A percentile compares a stretch with the other conserved stretches of the same genome.
phyloP scores from a whole-genome alignment of 2,888 invertebrate genomes.

The Zygaena filipendulae region DNA sequence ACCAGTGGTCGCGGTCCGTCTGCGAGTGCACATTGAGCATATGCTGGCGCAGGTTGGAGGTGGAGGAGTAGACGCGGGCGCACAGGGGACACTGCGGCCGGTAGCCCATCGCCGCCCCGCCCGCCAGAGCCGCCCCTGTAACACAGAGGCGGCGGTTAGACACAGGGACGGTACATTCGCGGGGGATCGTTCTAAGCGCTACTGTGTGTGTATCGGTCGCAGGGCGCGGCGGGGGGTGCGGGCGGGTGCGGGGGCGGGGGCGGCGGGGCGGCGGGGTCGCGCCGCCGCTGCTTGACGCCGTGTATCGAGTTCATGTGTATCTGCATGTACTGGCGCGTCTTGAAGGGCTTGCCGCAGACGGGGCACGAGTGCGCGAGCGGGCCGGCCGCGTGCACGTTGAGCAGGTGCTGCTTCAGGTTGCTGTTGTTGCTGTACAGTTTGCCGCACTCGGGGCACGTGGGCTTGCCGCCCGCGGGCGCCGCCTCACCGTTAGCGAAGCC shows the following conservation, averaged over 20 bases:
- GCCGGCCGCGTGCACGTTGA: conserved; percentile 74
- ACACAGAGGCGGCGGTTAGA: conserved; percentile 74
- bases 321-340: conserved; percentile 77
- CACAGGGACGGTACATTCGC: no score
- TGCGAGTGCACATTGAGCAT: conserved; percentile 80
- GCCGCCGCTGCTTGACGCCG: conserved; percentile 71
- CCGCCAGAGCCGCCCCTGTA: conserved; percentile 73
- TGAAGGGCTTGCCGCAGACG: conserved; percentile 74
- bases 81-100: conserved; percentile 77
- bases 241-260: conserved; percentile 27
- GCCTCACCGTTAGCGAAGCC: conserved; percentile 41
- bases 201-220: conserved; percentile 48
- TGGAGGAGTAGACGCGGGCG: conserved; percentile 77
- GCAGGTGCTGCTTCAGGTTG: conserved; percentile 76
- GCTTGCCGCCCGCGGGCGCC: conserved; percentile 39
- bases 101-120: conserved; percentile 63
- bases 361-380: conserved; percentile 71
- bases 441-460: conserved; percentile 75
- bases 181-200: conserved; percentile 48
- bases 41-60: conserved; percentile 80
- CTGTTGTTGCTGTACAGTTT: conserved; percentile 76
- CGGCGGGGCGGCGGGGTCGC: conserved; percentile 45
- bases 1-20: conserved; percentile 77
- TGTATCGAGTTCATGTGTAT: conserved; percentile 76
- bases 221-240: conserved; percentile 38